Conservation (phyloP, 37 sponge, comb jelly and placozoan genomes). For the Bolinopsis microptera region DNA sequence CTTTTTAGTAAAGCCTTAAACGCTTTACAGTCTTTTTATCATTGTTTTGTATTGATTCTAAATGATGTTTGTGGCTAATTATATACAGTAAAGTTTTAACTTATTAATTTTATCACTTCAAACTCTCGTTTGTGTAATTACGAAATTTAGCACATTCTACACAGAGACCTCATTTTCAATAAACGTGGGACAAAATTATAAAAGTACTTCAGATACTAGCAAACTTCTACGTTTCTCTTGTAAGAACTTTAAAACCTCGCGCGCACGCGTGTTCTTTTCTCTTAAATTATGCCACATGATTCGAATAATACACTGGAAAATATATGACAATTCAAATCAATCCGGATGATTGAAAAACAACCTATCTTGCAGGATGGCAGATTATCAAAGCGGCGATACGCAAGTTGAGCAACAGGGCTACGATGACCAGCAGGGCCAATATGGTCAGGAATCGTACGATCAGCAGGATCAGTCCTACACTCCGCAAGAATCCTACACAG, state of each 20-base stretch:
- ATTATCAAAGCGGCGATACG: background rate
- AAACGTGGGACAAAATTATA: background rate
- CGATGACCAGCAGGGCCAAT: background rate
- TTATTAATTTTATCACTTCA: background rate
- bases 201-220: slow-evolving; percentile 16
- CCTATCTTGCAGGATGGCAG: background rate
- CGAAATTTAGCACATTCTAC: background rate
- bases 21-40: background rate
- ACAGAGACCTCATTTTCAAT: background rate
- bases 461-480: background rate
- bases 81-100: background rate
- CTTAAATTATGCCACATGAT: background rate
- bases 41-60: background rate
- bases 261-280: background rate
- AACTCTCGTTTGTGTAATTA: background rate
- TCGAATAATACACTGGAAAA: no score
- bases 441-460: background rate
- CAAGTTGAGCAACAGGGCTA: background rate
- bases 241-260: background rate
- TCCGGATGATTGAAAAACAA: no score
- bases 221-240: background rate
- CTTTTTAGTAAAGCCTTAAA: no score
- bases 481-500: background rate
- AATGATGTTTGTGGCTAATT: background rate
- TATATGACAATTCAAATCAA: no score